Evolutionary conservation across 2,888 invertebrate genomes (phyloP), one percentile per base, ranked within the genome.

Genomic region (Leucophenga maculata): DNA sequence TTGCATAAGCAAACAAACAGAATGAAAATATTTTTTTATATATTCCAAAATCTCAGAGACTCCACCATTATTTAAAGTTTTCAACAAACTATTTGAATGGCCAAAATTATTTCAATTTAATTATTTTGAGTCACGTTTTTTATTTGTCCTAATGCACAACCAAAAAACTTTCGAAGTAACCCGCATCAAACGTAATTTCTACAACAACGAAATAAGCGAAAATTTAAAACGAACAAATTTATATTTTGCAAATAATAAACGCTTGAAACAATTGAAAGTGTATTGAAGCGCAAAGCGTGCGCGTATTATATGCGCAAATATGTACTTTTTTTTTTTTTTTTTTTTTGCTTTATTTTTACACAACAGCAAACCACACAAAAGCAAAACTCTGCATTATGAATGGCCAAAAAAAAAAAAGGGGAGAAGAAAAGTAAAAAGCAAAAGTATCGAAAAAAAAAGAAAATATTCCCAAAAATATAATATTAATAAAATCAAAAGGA

Each of bases 201-300:
- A 44, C 22, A 44, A 39, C 32, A n/a, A 13, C 57, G 20, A 9
- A 65, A 64, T 65, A 52, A n/a, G n/a, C n/a, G 66, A 71, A 73
- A 59, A 60, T 39, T 60, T 6, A 59, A 60, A 60, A 55, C 20
- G 0, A 57, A 26, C 26, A 57, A 57, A 31, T 16, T 9, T 11
- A 48, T n/a, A 52, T 26, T 14, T 20, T 20, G 55, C 55, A 55
- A 55, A 55, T 55, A 55, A 52, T 55, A 55, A 55, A 55, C 55
- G 55, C 26, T 55, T 31, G 13, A 39, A 44, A 78, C 85, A 84
- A 80, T 80, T 84, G 85, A 80, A 70, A 80, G 77, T 78, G 82
- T 82, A 82, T 80, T 80, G 83, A 84, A 80, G 85, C 80, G 82
- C 83, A 83, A 80, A 83, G 80, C 82, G 80, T 77, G 80, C 82